Evolutionary conservation across 1,140 invertebrate genomes (phyloP).

Genomic region (Mercenaria mercenaria): DNA sequence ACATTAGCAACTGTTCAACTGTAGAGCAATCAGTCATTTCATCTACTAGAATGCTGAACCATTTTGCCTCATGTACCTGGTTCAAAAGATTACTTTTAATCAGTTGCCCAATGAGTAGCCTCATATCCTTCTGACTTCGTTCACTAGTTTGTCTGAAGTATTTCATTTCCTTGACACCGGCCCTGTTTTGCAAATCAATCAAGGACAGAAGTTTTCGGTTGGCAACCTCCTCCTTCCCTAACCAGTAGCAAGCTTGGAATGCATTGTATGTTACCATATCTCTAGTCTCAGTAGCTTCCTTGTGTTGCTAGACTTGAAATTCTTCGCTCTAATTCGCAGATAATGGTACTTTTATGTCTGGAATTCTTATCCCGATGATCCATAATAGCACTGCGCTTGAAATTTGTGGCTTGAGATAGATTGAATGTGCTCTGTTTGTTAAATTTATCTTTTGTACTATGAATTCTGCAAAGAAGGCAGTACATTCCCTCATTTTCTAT

Average conservation of each 20-base stretch:
- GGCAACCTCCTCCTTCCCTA: slow-evolving; percentile 9
- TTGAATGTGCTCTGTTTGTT: slow-evolving; percentile 6
- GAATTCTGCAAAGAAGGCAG: background rate
- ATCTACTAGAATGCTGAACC: background rate
- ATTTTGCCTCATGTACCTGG: slow-evolving; percentile 91
- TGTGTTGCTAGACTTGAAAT: slow-evolving; percentile 9
- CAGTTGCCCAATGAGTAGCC: slow-evolving; percentile 6
- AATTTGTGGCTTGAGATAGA: background rate
- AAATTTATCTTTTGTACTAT: background rate
- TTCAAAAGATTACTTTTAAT: background rate
- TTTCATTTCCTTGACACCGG: background rate
- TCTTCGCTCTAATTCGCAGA: background rate
- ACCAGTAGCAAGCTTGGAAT: slow-evolving; percentile 1
- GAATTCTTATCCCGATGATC: background rate
- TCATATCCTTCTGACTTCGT: slow-evolving; percentile 14
- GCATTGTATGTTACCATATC: slow-evolving; percentile 29
- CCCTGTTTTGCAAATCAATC: background rate
- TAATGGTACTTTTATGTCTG: background rate
- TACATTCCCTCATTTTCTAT: background rate
- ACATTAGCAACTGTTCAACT: background rate
- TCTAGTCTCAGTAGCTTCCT: background rate
- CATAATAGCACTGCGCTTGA: slow-evolving; percentile 14
- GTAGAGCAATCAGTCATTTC: background rate
- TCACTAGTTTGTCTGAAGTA: slow-evolving; percentile 23
- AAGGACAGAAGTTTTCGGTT: background rate